A percentile compares a stretch with the other conserved stretches of the same genome.
phyloP scores from a whole-genome alignment of 1,140 invertebrate genomes.

The Glomeris maerens region DNA sequence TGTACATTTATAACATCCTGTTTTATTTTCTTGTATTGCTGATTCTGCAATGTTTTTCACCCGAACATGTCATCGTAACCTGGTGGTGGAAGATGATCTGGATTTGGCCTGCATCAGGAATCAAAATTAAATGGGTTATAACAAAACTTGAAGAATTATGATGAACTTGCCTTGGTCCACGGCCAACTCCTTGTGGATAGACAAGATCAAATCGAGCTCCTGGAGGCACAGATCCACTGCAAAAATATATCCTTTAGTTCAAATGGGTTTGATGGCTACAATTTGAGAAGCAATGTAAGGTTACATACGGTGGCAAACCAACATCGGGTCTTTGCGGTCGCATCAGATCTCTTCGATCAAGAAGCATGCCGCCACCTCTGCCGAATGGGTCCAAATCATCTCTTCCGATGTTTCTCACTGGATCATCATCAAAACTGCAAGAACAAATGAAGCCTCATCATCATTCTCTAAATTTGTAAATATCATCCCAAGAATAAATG shows the following conservation, averaged over 20 bases:
- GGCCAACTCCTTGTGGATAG: constrained; percentile 43
- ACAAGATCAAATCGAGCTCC: constrained; percentile 69
- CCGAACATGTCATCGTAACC: constrained; percentile 55
- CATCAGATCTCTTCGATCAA: too few species aligned
- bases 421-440: too few species aligned
- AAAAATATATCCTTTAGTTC: constrained; percentile 19
- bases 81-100: constrained; percentile 58
- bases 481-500: too few species aligned
- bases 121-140: constrained; percentile 9
- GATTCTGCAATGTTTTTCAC: not conserved
- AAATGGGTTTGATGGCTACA: not conserved
- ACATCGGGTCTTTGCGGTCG: too few species aligned
- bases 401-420: too few species aligned
- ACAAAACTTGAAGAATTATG: constrained; percentile 14
- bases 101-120: constrained; percentile 46
- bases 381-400: too few species aligned
- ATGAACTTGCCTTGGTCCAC: constrained; percentile 17
- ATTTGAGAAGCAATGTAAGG: too few species aligned
- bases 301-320: too few species aligned
- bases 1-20: not conserved
- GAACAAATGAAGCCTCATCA: too few species aligned
- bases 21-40: not conserved
- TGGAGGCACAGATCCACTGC: constrained; percentile 51
- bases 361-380: too few species aligned
- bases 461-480: too few species aligned